Percentiles rank a stretch among this genome's conserved stretches.
Conservation (phyloP, 2,113 vertebrate species). For the Lophotis ruficrista region DNA sequence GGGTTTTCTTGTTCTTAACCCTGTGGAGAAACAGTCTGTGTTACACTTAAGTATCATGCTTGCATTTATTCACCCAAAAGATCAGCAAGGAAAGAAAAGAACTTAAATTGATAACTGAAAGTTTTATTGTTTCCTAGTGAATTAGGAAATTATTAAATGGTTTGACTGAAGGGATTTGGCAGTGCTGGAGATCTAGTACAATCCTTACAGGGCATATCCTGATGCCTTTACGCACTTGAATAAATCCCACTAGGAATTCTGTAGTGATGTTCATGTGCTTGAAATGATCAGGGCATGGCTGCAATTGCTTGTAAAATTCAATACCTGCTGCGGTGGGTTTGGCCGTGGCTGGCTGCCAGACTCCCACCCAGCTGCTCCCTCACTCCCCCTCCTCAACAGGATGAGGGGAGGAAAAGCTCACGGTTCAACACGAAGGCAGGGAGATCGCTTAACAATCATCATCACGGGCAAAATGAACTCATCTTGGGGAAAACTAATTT, state of each 20-base stretch:
- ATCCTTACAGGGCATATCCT: neutral
- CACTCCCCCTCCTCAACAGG: neutral
- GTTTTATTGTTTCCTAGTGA: neutral
- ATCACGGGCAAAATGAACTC: fast-evolving
- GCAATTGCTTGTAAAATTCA: neutral
- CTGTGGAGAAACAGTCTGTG: neutral
- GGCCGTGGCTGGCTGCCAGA: neutral
- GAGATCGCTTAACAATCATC: neutral
- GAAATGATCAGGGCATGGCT: neutral
- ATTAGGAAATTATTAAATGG: neutral
- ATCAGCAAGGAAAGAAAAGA: neutral
- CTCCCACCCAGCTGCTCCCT: neutral
- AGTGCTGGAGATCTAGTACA: neutral
- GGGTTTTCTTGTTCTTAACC: neutral
- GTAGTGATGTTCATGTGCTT: neutral
- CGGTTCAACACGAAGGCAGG: neutral
- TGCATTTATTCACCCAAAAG: neutral
- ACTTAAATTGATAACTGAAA: neutral
- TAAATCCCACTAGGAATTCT: neutral
- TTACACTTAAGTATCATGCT: neutral
- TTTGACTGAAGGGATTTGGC: neutral
- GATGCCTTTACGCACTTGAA: neutral
- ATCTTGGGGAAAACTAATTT: neutral
- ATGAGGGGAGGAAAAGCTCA: neutral
- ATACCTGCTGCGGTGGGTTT: neutral